Evolutionary conservation across 2,888 invertebrate genomes (phyloP).

Genomic region (Argyresthia albistria): DNA sequence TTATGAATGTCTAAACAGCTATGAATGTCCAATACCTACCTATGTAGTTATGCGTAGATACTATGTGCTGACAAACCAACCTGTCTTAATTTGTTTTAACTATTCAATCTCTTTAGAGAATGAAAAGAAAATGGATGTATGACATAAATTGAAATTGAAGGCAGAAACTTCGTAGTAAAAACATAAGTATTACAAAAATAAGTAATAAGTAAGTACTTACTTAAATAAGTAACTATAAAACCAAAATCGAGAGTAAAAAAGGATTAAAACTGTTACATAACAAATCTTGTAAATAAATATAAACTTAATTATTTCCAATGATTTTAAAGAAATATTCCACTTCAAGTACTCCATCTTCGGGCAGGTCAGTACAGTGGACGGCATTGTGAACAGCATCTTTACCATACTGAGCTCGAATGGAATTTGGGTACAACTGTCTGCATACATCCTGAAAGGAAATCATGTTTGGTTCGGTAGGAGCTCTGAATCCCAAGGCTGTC

Average conservation of each 20-base stretch:
- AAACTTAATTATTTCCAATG: slow-evolving; percentile 29
- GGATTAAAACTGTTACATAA: too few species aligned
- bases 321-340: slow-evolving; percentile 85
- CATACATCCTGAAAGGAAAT: slow-evolving; percentile 37
- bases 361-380: slow-evolving; percentile 93
- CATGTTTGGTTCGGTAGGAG: too few species aligned
- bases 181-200: slow-evolving; percentile 66
- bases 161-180: slow-evolving; percentile 77
- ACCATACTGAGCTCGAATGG: slow-evolving; percentile 88
- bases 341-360: slow-evolving; percentile 88
- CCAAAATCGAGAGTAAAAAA: too few species aligned
- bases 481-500: too few species aligned
- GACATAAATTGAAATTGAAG: slow-evolving; percentile 86
- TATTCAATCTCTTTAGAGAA: slow-evolving; percentile 65
- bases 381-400: slow-evolving; percentile 85
- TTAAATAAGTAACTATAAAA: too few species aligned
- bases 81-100: too few species aligned
- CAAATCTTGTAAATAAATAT: background rate
- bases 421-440: slow-evolving; percentile 82
- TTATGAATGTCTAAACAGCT: too few species aligned
- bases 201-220: too few species aligned
- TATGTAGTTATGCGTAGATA: too few species aligned
- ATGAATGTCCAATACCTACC: too few species aligned
- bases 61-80: too few species aligned
- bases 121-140: slow-evolving; percentile 83